Conservation (phyloP, 1,140 invertebrate genomes). For the Pogonomyrmex californicus region DNA sequence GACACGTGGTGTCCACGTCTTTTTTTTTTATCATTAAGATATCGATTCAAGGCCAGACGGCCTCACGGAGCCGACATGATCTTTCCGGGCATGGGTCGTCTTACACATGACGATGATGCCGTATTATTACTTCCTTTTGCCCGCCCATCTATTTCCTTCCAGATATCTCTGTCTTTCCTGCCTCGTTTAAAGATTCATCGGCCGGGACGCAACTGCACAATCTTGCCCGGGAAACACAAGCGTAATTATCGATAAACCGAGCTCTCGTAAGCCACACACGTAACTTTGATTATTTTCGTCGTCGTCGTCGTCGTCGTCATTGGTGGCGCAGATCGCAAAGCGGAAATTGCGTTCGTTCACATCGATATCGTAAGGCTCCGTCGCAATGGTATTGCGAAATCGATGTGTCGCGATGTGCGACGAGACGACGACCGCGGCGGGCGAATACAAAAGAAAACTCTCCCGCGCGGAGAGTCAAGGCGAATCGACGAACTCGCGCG, state of each 20-base stretch:
- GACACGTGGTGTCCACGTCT: constrained; percentile 58
- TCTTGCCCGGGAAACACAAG: not conserved
- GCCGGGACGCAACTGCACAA: not conserved
- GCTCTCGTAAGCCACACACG: not conserved
- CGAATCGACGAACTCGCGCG: constrained; percentile 6
- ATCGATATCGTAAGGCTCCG: not conserved
- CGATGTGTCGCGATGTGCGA: not conserved
- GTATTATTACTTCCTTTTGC: constrained; percentile 7
- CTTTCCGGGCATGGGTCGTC: constrained; percentile 46
- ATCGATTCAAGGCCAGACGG: constrained; percentile 67
- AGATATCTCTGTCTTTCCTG: not conserved
- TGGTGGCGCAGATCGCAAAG: constrained; percentile 15
- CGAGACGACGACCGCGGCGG: not conserved
- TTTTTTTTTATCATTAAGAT: constrained; percentile 47
- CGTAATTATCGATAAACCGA: constrained; percentile 23
- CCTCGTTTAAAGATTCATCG: constrained; percentile 25
- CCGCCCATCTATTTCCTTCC: not conserved
- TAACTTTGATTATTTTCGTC: not conserved
- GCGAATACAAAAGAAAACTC: not conserved
- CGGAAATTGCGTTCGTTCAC: constrained; percentile 58
- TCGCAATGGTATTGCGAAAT: not conserved
- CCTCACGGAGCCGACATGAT: constrained; percentile 3
- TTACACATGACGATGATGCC: constrained; percentile 14
- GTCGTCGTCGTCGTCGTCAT: not conserved
- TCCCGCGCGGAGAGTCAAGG: not conserved